Base-by-base conservation (phyloP, 1,140 invertebrate species). In the Lasioglossum albipes region DNA sequence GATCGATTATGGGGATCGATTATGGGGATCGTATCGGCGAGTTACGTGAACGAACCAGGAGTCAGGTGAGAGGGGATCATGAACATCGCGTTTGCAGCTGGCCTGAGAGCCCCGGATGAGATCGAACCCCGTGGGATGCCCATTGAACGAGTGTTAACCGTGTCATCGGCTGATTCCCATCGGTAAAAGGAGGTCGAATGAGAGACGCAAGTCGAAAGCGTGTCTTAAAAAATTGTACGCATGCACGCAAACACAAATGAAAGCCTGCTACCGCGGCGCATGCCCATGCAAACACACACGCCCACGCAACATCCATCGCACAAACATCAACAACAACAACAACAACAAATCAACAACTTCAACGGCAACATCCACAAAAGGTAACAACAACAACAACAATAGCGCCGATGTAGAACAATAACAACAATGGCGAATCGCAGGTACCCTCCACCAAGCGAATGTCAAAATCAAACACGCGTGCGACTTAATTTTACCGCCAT, bases 361-460 rank as follows among this genome's bases (percentile, higher is more conserved):
- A 49, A 13, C 78, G 18, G 3, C 52, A 54, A 65, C 61, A 76
- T 49, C 52, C 59, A 61, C 18, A 62, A 81, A 31, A 74, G 81
- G 18, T 36, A 16, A 16, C 59, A 81, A 75, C 59, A 68, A 75
- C 59, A 68, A 79, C 22, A 77, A 71, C 66, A 68, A 68, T 52
- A 68, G 22, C 78, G 72, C 45, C 52, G 76, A 31, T 76, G 27
- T 36, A 36, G 69, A 75, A 18, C 16, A 69, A 61, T 42, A 36
- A 81, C 70, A 75, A 84, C 73, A 52, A 49, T 49, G 64, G 42
- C 71, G 73, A 74, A 42, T 82, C 54, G 73, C 7, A 77, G 61
- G 66, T 85, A 83, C 75, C 88, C 87, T 87, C 75, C 87, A 89
- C 87, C 88, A 87, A 88, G 85, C 81, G 76, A 84, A 59, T 81